These are phyloP conservation scores for Zelostemma sp. DNA, from an alignment of 1,140 invertebrate genomes.

Conservation along the genomic window DNA sequence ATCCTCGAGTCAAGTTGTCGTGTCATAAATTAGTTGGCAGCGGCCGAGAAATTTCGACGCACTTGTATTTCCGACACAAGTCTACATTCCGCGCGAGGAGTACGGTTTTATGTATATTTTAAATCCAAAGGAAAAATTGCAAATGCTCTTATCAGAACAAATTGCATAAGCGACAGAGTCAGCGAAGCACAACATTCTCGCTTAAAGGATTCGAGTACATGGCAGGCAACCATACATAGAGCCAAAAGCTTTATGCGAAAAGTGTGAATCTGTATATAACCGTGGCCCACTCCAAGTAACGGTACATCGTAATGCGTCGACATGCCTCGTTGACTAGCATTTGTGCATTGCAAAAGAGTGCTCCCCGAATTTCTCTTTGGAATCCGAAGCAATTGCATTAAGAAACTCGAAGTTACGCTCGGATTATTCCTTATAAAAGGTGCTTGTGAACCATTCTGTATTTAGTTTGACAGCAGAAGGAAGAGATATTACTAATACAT, in stretches of 20 bases:
- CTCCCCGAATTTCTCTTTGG: slow-evolving; percentile 28
- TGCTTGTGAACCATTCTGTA: not conserved
- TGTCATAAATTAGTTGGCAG: not conserved
- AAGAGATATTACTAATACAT: not conserved
- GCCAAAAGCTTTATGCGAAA: slow-evolving; percentile 24
- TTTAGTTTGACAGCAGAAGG: too few relatives aligned
- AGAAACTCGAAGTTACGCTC: slow-evolving; percentile 25
- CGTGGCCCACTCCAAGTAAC: slow-evolving; percentile 23
- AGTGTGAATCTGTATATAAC: slow-evolving; percentile 29
- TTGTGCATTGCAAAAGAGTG: slow-evolving; percentile 25
- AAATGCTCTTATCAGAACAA: slow-evolving; percentile 28
- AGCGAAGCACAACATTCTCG: slow-evolving; percentile 27
- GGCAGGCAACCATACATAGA: slow-evolving; percentile 3
- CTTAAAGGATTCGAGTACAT: slow-evolving; percentile 32
- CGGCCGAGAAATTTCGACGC: slow-evolving; percentile 1
- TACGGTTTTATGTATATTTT: not conserved
- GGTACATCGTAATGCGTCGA: slow-evolving; percentile 19
- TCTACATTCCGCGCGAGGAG: not conserved
- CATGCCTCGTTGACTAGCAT: slow-evolving; percentile 33
- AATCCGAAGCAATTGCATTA: slow-evolving; percentile 37
- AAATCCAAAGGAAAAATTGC: slow-evolving; percentile 16
- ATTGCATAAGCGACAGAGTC: slow-evolving; percentile 30
- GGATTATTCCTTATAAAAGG: slow-evolving; percentile 28
- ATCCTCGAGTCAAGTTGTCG: not conserved
- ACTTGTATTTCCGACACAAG: slow-evolving; percentile 7